phyloP scores from a whole-genome alignment of 2,888 invertebrate species.

The Uropetala carovei region DNA sequence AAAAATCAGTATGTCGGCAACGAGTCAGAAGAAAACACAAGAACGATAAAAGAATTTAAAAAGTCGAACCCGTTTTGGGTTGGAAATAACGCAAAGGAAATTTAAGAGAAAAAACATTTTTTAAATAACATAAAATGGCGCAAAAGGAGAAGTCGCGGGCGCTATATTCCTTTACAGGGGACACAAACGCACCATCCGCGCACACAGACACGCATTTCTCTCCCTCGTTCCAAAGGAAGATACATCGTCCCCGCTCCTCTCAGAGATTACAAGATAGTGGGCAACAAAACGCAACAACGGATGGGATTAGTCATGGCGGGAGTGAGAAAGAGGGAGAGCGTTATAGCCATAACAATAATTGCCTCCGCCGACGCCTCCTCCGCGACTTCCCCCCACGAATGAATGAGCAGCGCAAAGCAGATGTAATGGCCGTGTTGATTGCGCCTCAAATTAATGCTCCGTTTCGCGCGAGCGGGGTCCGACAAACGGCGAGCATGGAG shows the following conservation, averaged over 20 bases:
- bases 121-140: no score
- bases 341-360: no score
- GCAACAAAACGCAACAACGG: constrained; percentile 56
- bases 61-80: no score
- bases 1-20: no score
- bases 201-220: constrained; percentile 1
- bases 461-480: no score
- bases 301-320: constrained; percentile 26
- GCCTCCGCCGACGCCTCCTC: no score
- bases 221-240: background rate
- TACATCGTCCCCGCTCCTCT: background rate
- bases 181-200: background rate
- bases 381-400: background rate
- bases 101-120: no score
- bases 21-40: no score
- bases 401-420: background rate
- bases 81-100: no score
- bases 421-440: constrained; percentile 23
- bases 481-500: no score
- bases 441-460: background rate
- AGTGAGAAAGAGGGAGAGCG: background rate
- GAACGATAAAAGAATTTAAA: no score
- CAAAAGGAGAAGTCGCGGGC: no score
- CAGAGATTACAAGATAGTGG: constrained; percentile 56
- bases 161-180: background rate